Conservation (phyloP, 2,888 invertebrate species). For the Caradrina kadenii region DNA sequence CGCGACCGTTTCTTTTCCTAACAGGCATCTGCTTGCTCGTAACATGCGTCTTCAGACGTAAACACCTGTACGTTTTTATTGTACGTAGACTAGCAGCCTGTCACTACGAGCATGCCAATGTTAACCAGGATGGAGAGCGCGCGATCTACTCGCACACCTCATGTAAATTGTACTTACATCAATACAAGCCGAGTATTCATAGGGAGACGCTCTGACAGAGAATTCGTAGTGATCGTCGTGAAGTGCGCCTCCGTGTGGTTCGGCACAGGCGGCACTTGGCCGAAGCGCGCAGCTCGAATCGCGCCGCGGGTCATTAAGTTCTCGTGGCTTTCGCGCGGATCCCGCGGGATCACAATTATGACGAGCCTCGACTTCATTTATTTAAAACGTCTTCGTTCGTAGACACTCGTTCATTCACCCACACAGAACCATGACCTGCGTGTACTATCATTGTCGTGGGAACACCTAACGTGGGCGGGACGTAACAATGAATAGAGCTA, state of each 20-base stretch:
- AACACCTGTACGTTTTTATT: no score
- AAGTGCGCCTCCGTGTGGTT: background rate
- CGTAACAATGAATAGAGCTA: no score
- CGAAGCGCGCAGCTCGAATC: background rate
- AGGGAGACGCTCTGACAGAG: background rate
- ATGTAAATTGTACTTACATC: background rate
- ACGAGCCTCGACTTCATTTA: slow-evolving; percentile 55
- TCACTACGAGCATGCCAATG: no score
- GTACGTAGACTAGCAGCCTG: no score
- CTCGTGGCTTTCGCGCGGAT: slow-evolving; percentile 34
- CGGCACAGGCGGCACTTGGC: background rate
- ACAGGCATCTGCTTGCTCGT: no score
- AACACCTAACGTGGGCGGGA: background rate
- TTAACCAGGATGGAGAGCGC: no score
- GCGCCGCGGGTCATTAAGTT: slow-evolving; percentile 37
- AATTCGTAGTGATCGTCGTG: background rate
- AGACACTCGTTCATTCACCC: background rate
- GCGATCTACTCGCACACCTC: background rate
- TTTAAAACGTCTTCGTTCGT: slow-evolving; percentile 48
- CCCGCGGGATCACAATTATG: slow-evolving; percentile 54
- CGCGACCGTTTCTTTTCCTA: background rate
- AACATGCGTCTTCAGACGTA: no score
- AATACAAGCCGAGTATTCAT: background rate
- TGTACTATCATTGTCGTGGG: background rate
- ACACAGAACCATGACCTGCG: background rate